Evolutionary conservation across 2,888 invertebrate species (phyloP).

Genomic region (Mythimna pallens): DNA sequence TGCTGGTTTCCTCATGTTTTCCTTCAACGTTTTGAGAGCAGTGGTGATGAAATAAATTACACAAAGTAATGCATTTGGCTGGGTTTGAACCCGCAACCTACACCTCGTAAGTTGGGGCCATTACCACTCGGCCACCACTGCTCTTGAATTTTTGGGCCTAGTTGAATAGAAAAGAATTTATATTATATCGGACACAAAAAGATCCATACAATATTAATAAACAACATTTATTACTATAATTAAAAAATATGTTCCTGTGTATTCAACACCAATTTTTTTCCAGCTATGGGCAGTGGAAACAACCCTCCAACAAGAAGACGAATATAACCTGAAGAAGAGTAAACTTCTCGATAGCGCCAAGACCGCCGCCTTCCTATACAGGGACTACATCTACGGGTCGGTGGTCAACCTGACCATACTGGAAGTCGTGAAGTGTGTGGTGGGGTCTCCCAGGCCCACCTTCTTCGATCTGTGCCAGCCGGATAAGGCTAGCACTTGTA

Average conservation of each 20-base stretch:
- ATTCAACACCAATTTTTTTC: constrained; percentile 45
- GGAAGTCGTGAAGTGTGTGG: constrained; percentile 92
- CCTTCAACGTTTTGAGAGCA: too few relatives aligned
- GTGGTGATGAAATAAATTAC: too few relatives aligned
- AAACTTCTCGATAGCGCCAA: constrained; percentile 80
- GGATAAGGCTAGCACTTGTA: constrained; percentile 92
- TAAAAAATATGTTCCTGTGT: neutral
- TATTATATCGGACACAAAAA: too few relatives aligned
- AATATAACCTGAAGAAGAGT: constrained; percentile 85
- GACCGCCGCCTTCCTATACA: constrained; percentile 87
- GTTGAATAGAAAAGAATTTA: too few relatives aligned
- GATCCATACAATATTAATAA: too few relatives aligned
- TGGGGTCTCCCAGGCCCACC: constrained; percentile 94
- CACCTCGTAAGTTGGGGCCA: too few relatives aligned
- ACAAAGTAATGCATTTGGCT: too few relatives aligned
- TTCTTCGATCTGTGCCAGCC: constrained; percentile 94
- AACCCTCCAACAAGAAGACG: constrained; percentile 80
- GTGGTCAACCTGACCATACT: constrained; percentile 91
- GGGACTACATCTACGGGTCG: constrained; percentile 92
- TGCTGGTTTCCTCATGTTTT: too few relatives aligned
- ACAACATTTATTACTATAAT: too few relatives aligned
- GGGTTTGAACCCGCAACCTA: too few relatives aligned
- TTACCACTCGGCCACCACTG: too few relatives aligned
- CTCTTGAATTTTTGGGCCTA: too few relatives aligned
- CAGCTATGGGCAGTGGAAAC: constrained; percentile 89